Evolutionary conservation across 2,797 vertebrate species (phyloP).

Genomic region (Coranthus polyacanthus): DNA sequence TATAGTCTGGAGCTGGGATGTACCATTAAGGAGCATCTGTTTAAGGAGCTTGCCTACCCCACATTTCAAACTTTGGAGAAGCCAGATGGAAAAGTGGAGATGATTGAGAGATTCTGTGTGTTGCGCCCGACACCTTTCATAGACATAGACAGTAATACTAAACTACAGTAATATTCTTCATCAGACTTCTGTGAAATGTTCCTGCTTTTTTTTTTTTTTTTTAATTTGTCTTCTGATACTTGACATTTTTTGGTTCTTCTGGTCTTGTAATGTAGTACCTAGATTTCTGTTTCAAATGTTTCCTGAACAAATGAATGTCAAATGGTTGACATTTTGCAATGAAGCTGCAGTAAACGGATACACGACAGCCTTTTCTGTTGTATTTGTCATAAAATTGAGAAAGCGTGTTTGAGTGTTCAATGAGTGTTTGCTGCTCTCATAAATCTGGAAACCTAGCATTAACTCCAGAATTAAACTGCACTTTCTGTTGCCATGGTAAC

Average conservation of each 20-base stretch:
- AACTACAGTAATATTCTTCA: constrained; percentile 19
- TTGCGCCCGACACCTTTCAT: constrained; percentile 74
- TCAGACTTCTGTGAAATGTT: constrained; percentile 11
- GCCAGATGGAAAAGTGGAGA: constrained; percentile 58
- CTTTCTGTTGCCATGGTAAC: no score
- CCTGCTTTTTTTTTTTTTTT: neutral
- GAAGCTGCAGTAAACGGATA: no score
- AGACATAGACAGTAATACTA: constrained; percentile 56
- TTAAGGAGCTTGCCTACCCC: constrained; percentile 74
- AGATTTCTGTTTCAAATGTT: constrained; percentile 16
- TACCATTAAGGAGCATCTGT: constrained; percentile 76
- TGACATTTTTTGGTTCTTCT: constrained; percentile 10
- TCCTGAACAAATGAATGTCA: neutral
- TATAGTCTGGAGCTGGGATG: constrained; percentile 80
- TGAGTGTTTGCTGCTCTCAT: no score
- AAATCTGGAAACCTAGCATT: no score
- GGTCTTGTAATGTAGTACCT: neutral
- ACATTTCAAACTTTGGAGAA: constrained; percentile 59
- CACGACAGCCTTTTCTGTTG: no score
- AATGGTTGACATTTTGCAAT: constrained; percentile 8
- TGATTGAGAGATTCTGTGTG: constrained; percentile 77
- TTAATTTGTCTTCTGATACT: constrained; percentile 13
- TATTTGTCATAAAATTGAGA: no score
- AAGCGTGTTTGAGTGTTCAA: no score
- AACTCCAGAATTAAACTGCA: no score